These are phyloP conservation scores for Alauda arvensis DNA, from an alignment of 2,797 vertebrate species.

Conservation along the genomic window DNA sequence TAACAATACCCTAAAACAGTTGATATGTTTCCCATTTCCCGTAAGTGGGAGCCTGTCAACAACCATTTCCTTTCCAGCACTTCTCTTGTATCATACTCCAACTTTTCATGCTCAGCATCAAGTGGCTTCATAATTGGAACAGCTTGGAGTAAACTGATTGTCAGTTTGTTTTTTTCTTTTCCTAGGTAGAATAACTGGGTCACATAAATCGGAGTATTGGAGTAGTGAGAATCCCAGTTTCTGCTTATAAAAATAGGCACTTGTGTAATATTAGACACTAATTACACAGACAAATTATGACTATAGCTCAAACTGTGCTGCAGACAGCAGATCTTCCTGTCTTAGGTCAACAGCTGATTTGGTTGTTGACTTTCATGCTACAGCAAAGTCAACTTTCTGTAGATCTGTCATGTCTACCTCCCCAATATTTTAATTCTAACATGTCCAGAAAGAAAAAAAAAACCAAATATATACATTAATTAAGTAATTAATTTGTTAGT, in stretches of 20 bases:
- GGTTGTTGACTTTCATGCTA: background rate
- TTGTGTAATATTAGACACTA: background rate
- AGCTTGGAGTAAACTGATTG: conserved; percentile 29
- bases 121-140: conserved; percentile 29
- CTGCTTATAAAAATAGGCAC: background rate
- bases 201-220: background rate
- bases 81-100: background rate
- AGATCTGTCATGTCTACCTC: accelerated
- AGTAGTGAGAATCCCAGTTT: background rate
- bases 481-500: accelerated
- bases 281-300: background rate
- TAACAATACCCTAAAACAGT: background rate
- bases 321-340: background rate
- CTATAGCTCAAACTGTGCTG: background rate
- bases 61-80: conserved; percentile 10
- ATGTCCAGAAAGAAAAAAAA: background rate
- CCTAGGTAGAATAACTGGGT: background rate
- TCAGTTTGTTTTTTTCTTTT: background rate
- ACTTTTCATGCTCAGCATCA: background rate
- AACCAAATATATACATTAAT: background rate
- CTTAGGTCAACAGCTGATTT: background rate
- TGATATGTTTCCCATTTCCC: background rate
- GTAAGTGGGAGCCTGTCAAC: conserved; percentile 39
- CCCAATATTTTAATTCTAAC: background rate
- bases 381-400: background rate